phyloP scores from a whole-genome alignment of 2,888 invertebrate species.

The Brachylomia viminalis region DNA sequence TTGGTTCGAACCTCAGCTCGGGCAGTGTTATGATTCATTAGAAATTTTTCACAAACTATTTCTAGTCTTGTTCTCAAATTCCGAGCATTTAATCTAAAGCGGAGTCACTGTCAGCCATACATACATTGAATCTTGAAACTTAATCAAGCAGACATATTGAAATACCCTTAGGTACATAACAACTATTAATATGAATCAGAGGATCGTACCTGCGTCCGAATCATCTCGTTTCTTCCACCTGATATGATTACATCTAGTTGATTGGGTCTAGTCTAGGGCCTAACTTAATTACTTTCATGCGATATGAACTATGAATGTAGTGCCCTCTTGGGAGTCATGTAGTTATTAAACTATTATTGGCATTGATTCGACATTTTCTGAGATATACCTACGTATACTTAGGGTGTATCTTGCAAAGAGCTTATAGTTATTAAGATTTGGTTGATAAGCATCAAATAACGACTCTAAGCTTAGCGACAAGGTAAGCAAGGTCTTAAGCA shows the following conservation, averaged over 20 bases:
- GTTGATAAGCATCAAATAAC: not conserved
- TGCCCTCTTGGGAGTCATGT: constrained; percentile 26
- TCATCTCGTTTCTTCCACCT: constrained; percentile 21
- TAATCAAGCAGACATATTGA: not conserved
- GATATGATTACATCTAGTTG: constrained; percentile 34
- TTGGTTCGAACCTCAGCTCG: not conserved
- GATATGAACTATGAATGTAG: constrained; percentile 29
- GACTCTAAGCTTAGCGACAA: too few relatives aligned
- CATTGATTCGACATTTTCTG: constrained; percentile 27
- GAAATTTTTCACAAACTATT: too few relatives aligned
- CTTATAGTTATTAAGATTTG: not conserved
- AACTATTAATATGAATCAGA: constrained; percentile 9
- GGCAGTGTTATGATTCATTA: not conserved
- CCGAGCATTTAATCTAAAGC: too few relatives aligned
- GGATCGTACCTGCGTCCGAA: not conserved
- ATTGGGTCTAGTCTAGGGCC: constrained; percentile 41
- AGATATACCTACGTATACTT: not conserved
- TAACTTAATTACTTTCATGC: constrained; percentile 45
- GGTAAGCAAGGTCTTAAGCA: too few relatives aligned
- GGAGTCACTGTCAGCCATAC: not conserved
- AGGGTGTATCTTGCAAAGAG: not conserved
- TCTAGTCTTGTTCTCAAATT: not conserved
- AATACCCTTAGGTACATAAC: not conserved
- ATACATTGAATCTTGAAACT: not conserved
- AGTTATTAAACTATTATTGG: constrained; percentile 18